These are phyloP conservation scores for Rhagonycha lutea DNA, from an alignment of 2,888 invertebrate species.

Conservation along the genomic window DNA sequence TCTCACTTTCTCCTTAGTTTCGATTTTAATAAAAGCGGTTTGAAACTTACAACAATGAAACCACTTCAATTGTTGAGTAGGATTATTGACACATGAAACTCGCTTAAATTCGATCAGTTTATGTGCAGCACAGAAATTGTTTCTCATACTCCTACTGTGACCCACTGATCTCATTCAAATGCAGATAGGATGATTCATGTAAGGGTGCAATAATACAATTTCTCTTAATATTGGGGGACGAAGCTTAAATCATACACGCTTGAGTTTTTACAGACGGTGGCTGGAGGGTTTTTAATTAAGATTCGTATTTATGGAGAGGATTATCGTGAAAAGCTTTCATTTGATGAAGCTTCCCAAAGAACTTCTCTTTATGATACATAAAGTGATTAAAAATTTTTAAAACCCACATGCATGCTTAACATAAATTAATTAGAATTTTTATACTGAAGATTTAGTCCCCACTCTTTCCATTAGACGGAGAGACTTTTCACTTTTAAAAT, in stretches of 20 bases:
- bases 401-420: neutral
- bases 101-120: neutral
- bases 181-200: constrained; percentile 1
- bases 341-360: neutral
- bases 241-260: neutral
- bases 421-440: neutral
- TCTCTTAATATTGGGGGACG: neutral
- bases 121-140: neutral
- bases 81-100: neutral
- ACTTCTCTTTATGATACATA: neutral
- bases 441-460: neutral
- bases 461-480: too few relatives aligned
- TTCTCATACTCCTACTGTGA: neutral
- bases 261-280: neutral
- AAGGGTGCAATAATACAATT: constrained; percentile 2
- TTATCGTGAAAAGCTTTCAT: neutral
- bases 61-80: neutral
- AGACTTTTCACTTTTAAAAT: neutral
- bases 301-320: neutral
- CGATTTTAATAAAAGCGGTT: too few relatives aligned
- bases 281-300: neutral
- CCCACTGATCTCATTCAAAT: constrained; percentile 2
- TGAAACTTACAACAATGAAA: neutral
- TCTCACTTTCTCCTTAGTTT: neutral
- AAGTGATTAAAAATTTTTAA: neutral